Evolutionary conservation across 2,797 vertebrate genomes (phyloP).

Genomic region (Xiphorhynchus erythropygius): DNA sequence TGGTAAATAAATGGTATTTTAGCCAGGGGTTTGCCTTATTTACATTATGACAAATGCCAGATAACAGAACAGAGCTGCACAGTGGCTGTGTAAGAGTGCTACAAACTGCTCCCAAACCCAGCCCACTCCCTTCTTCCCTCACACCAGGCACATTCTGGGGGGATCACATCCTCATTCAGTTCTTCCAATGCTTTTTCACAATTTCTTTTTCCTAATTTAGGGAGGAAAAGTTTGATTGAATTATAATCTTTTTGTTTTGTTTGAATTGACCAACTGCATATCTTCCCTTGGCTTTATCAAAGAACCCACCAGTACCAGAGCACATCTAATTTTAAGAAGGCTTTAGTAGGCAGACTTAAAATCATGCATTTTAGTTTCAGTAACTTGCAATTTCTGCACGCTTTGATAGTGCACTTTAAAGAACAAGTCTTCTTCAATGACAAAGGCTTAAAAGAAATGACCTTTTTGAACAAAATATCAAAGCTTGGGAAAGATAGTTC

Average conservation of each 20-base stretch:
- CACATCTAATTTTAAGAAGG: conserved; percentile 72
- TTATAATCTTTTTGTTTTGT: conserved; percentile 37
- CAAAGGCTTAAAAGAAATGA: conserved; percentile 79
- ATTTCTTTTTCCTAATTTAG: not conserved
- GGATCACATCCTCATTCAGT: not conserved
- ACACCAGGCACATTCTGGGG: not conserved
- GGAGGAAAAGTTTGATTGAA: conserved; percentile 67
- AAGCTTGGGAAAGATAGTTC: conserved; percentile 73
- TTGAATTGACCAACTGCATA: conserved; percentile 57
- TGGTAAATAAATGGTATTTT: not conserved
- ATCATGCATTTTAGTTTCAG: conserved; percentile 78
- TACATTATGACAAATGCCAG: not conserved
- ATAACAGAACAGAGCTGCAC: not conserved
- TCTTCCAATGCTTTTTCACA: not conserved
- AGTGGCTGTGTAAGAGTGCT: not conserved
- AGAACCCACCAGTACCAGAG: conserved; percentile 65
- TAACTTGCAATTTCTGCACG: conserved; percentile 78
- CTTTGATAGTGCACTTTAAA: conserved; percentile 82
- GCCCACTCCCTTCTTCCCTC: not conserved
- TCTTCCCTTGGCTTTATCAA: conserved; percentile 67
- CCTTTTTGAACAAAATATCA: conserved; percentile 79
- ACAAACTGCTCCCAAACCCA: not conserved
- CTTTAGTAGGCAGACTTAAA: conserved; percentile 74
- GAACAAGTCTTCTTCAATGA: conserved; percentile 78
- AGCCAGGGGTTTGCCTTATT: not conserved